phyloP scores from a whole-genome alignment of 2,113 vertebrate species.

The Trematomus loennbergii region DNA sequence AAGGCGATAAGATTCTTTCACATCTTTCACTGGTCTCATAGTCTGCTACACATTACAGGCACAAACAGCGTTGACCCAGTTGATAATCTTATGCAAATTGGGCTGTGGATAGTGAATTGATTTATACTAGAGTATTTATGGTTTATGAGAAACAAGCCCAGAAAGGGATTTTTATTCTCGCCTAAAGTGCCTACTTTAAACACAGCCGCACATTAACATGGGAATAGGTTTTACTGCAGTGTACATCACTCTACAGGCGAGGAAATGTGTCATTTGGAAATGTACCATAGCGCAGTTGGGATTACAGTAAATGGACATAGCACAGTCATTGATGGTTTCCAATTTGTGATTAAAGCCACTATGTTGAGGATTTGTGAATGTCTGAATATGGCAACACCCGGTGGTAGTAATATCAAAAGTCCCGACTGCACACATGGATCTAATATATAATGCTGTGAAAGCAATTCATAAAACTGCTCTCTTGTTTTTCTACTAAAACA shows the following conservation, averaged over 20 bases:
- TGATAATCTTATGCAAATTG: constrained; percentile 53
- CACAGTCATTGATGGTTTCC: neutral
- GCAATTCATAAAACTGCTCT: neutral
- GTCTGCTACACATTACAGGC: constrained; percentile 27
- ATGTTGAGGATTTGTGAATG: neutral
- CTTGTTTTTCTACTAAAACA: neutral
- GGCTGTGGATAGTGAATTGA: constrained; percentile 35
- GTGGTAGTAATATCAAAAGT: neutral
- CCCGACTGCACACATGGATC: neutral
- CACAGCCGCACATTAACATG: constrained; percentile 17
- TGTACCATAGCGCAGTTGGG: neutral
- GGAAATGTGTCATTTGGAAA: neutral
- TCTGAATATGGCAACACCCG: neutral
- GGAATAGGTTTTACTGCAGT: neutral
- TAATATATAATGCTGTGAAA: neutral
- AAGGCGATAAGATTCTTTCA: neutral
- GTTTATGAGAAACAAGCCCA: constrained; percentile 38
- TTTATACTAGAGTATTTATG: constrained; percentile 40
- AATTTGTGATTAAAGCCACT: neutral
- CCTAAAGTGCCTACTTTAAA: constrained; percentile 17
- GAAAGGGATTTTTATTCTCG: constrained; percentile 27
- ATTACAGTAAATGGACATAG: neutral
- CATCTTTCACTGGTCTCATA: constrained; percentile 13
- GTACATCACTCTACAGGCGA: neutral
- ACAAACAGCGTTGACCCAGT: constrained; percentile 60